These are phyloP conservation scores for Phyllotreta striolata DNA, from an alignment of 2,888 invertebrate species.

Conservation along the genomic window DNA sequence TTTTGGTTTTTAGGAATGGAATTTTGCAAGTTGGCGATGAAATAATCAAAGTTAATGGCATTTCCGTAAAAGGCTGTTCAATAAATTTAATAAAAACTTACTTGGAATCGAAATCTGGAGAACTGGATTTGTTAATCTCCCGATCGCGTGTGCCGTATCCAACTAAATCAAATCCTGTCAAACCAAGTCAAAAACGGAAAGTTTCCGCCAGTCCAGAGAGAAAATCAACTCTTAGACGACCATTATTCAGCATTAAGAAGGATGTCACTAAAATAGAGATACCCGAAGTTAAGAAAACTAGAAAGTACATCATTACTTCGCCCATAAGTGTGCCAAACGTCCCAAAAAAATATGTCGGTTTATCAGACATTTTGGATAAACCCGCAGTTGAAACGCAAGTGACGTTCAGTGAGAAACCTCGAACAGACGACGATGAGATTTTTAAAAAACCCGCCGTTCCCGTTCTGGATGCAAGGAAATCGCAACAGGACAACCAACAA, in stretches of 20 bases:
- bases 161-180: constrained; percentile 18
- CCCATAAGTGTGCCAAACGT: constrained; percentile 18
- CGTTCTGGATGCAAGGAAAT: constrained; percentile 5
- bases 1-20: constrained; percentile 70
- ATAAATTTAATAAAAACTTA: constrained; percentile 67
- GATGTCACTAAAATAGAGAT: constrained; percentile 19
- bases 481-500: constrained; percentile 21
- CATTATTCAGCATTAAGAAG: constrained; percentile 32
- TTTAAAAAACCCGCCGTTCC: constrained; percentile 46
- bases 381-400: constrained; percentile 47
- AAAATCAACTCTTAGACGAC: constrained; percentile 13
- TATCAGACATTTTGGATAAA: constrained; percentile 44
- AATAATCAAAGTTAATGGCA: constrained; percentile 88
- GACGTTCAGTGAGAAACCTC: constrained; percentile 47
- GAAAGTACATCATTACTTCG: constrained; percentile 35
- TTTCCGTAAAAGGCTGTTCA: constrained; percentile 76
- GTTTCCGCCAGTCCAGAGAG: neutral
- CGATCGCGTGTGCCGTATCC: constrained; percentile 27
- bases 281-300: constrained; percentile 1
- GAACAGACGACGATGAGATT: constrained; percentile 17
- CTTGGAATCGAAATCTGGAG: constrained; percentile 57
- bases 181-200: constrained; percentile 32
- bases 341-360: constrained; percentile 40
- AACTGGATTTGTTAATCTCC: constrained; percentile 60
- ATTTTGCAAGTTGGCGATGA: constrained; percentile 86